phyloP scores from a whole-genome alignment of 2,888 invertebrate species.

The Dasysyrphus albostriatus region DNA sequence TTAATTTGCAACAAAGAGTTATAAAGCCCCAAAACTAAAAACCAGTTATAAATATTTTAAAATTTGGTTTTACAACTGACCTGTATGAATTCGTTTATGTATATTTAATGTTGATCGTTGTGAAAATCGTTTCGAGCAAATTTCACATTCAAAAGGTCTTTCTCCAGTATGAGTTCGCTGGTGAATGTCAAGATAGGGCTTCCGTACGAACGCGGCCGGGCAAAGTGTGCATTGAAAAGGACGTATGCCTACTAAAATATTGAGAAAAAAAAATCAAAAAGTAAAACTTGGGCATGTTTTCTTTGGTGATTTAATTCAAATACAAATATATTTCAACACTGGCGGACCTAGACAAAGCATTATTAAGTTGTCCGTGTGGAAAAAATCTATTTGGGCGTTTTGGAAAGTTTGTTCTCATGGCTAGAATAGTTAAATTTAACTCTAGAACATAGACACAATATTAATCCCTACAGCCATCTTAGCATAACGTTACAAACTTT shows the following conservation, averaged over 20 bases:
- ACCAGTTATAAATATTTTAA: background rate
- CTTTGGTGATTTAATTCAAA: no score
- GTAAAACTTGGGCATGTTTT: background rate
- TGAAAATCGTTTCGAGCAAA: slow-evolving; percentile 89
- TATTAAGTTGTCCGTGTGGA: no score
- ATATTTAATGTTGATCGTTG: slow-evolving; percentile 93
- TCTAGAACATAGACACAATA: no score
- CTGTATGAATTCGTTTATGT: slow-evolving; percentile 91
- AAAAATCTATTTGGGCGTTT: no score
- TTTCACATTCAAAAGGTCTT: slow-evolving; percentile 78
- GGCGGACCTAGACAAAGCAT: no score
- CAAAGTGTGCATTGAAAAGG: slow-evolving; percentile 86
- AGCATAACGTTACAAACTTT: no score
- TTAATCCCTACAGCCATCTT: no score
- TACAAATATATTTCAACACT: no score
- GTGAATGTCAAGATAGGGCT: slow-evolving; percentile 87
- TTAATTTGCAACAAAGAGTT: background rate
- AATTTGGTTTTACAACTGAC: slow-evolving; percentile 78
- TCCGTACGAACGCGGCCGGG: slow-evolving; percentile 86
- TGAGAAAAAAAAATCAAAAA: slow-evolving; percentile 21
- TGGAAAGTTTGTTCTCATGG: no score
- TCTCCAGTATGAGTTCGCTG: slow-evolving; percentile 84
- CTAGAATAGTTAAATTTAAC: no score
- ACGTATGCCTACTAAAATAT: slow-evolving; percentile 78
- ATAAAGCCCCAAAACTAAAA: background rate